A percentile compares a stretch with the other conserved stretches of the same genome.
Evolutionary conservation across 2,113 vertebrate genomes (phyloP).

Genomic region (Poeciliopsis occidentalis): DNA sequence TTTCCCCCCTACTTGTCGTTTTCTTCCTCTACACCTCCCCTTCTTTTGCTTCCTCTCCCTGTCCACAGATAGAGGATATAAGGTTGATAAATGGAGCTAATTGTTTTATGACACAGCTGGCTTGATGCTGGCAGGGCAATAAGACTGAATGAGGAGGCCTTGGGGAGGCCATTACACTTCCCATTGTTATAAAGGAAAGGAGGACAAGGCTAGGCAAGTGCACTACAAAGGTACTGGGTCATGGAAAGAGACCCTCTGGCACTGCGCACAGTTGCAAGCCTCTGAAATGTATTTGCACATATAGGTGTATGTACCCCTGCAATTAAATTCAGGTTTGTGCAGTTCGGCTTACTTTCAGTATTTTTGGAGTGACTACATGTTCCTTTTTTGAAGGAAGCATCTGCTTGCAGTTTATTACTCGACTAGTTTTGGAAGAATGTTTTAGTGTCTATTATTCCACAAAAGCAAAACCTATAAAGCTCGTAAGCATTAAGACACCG

Average conservation of each 20-base stretch:
- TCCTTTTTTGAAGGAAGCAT: neutral
- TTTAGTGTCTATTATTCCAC: neutral
- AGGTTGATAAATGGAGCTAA: slow-evolving; percentile 85
- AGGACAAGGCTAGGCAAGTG: slow-evolving; percentile 64
- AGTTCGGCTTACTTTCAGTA: neutral
- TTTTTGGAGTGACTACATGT: neutral
- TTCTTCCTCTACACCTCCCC: slow-evolving; percentile 9
- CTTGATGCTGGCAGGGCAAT: slow-evolving; percentile 79
- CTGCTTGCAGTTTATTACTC: neutral
- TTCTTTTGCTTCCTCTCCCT: slow-evolving; percentile 40
- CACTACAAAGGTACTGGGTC: slow-evolving; percentile 70
- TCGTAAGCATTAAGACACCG: neutral
- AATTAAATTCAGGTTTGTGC: slow-evolving; percentile 42
- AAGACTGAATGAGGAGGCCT: slow-evolving; percentile 80
- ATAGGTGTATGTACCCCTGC: slow-evolving; percentile 14
- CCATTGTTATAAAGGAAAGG: slow-evolving; percentile 82
- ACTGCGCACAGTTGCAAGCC: slow-evolving; percentile 14
- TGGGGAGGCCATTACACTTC: slow-evolving; percentile 84
- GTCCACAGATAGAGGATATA: slow-evolving; percentile 63
- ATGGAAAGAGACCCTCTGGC: slow-evolving; percentile 65
- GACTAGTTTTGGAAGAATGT: too few species aligned
- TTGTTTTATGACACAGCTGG: slow-evolving; percentile 81
- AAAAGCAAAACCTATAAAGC: neutral
- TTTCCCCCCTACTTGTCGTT: neutral
- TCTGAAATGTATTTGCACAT: slow-evolving; percentile 40